A percentile compares a stretch with the other conserved stretches of the same genome.
These are phyloP conservation scores for Podarcis siculus DNA, from an alignment of 2,797 vertebrate species.

Conservation along the genomic window DNA sequence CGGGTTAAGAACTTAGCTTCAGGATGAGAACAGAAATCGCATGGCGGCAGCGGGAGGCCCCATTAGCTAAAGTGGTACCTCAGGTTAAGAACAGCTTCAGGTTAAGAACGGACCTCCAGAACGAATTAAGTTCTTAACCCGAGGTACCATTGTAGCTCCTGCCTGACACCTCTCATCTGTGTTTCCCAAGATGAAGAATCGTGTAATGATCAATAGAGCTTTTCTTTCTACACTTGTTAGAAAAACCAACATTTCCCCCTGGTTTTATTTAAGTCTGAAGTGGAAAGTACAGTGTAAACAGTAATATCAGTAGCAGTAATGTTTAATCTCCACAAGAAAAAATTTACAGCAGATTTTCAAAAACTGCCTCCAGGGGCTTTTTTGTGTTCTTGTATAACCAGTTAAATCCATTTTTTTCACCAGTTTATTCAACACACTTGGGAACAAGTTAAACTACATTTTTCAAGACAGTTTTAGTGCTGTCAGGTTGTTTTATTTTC, in stretches of 20 bases:
- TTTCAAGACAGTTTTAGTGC: constrained; percentile 52
- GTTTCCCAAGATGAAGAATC: neutral
- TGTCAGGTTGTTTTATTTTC: constrained; percentile 27
- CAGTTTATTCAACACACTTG: constrained; percentile 56
- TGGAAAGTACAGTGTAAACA: neutral
- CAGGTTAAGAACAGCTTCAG: too few species aligned
- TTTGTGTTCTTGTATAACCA: constrained; percentile 58
- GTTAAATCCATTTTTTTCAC: constrained; percentile 54
- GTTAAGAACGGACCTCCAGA: too few species aligned
- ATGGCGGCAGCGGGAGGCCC: too few species aligned
- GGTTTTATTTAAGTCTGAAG: neutral
- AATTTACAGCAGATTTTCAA: constrained; percentile 30
- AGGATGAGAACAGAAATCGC: too few species aligned
- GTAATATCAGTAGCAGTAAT: constrained; percentile 30
- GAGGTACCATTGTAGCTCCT: neutral
- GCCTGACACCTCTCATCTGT: neutral
- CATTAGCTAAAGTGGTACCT: too few species aligned
- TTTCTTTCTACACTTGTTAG: neutral
- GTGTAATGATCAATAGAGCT: neutral
- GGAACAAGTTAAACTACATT: constrained; percentile 74
- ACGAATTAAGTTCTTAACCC: too few species aligned
- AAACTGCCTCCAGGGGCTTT: constrained; percentile 54
- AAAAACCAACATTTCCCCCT: neutral
- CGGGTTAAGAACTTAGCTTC: too few species aligned
- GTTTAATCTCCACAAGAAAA: constrained; percentile 17